A percentile compares a stretch with the other conserved stretches of the same genome.
Evolutionary conservation across 2,113 vertebrate species (phyloP).

Genomic region (Girardinichthys multiradiatus): DNA sequence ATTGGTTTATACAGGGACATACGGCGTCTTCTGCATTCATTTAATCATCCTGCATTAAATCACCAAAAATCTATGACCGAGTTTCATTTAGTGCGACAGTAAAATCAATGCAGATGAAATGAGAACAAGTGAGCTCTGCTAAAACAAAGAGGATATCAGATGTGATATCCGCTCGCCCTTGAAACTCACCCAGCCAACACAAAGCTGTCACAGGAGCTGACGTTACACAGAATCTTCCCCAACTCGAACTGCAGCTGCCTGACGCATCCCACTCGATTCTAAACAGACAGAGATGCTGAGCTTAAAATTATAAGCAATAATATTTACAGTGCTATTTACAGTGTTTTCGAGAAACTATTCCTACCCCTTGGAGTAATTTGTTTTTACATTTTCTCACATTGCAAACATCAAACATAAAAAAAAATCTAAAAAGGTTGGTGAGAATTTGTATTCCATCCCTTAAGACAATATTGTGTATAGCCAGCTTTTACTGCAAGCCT

Average conservation of each 20-base stretch:
- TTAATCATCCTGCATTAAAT: neutral
- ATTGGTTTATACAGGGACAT: neutral
- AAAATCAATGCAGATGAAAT: rapidly evolving
- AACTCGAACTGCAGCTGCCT: slow-evolving; percentile 89
- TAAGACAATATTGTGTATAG: too few species aligned
- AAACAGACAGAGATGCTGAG: neutral
- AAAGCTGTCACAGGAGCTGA: slow-evolving; percentile 85
- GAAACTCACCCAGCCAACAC: slow-evolving; percentile 90
- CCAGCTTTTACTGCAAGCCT: too few species aligned
- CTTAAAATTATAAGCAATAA: neutral
- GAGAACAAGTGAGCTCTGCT: neutral
- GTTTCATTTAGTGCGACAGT: neutral
- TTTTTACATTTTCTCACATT: too few species aligned
- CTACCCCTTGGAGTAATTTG: too few species aligned
- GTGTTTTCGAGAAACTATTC: too few species aligned
- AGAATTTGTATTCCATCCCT: neutral
- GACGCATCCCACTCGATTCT: slow-evolving; percentile 91
- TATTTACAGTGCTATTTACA: too few species aligned
- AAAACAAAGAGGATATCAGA: neutral
- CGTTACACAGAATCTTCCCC: slow-evolving; percentile 88
- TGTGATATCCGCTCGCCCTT: neutral
- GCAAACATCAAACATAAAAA: too few species aligned
- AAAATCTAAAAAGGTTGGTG: neutral
- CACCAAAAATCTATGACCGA: neutral
- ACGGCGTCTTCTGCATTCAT: neutral